A percentile compares a stretch with the other conserved stretches of the same genome.
Evolutionary conservation across 2,888 invertebrate species (phyloP).

Genomic region (Latrodectus elegans): DNA sequence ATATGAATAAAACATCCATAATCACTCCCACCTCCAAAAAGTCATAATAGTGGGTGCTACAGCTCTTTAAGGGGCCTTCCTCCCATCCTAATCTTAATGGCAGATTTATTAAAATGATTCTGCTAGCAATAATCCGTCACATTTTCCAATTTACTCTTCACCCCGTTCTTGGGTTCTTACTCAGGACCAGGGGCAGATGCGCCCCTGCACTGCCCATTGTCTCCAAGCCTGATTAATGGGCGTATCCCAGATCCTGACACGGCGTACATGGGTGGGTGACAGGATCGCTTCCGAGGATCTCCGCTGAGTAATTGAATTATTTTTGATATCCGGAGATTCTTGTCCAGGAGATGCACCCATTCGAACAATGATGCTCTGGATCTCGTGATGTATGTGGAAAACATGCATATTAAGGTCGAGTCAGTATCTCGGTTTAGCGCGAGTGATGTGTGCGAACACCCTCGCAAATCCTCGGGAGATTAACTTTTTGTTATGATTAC

Average conservation of each 20-base stretch:
- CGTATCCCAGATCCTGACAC: constrained; percentile 10
- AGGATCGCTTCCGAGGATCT: constrained; percentile 6
- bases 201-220: constrained; percentile 16
- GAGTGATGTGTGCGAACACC: background rate
- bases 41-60: constrained; percentile 52
- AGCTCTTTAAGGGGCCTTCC: constrained; percentile 44
- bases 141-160: constrained; percentile 70
- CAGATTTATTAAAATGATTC: constrained; percentile 71
- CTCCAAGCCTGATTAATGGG: constrained; percentile 40
- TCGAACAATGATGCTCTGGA: constrained; percentile 5
- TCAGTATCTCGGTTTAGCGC: constrained; percentile 8
- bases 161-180: background rate
- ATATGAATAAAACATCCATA: constrained; percentile 70
- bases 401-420: constrained; percentile 41
- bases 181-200: constrained; percentile 45
- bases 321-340: constrained; percentile 47
- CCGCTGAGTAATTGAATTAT: constrained; percentile 58
- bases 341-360: background rate
- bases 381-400: constrained; percentile 39
- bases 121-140: constrained; percentile 69
- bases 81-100: constrained; percentile 68
- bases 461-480: background rate
- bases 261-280: constrained; percentile 27
- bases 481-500: constrained; percentile 3
- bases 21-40: constrained; percentile 35